Evolutionary conservation across 2,888 invertebrate genomes (phyloP), one percentile per base, ranked within the genome.

Genomic region (Nomada fabriciana): DNA sequence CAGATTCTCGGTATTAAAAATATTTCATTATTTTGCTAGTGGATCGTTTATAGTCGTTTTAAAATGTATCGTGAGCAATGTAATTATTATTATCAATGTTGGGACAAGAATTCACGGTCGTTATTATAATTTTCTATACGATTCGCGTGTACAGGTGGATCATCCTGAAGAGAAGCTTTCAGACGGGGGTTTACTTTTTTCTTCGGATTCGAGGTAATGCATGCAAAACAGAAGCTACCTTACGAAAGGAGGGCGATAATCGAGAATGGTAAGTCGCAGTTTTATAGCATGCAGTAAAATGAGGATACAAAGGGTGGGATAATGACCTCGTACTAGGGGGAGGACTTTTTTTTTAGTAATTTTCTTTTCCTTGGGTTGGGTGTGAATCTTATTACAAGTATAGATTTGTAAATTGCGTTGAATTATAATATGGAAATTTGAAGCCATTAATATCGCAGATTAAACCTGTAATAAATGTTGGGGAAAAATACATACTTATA

Each of bases 151-250:
- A n/a, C 60, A 76, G 79, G 53, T 65, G 52, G 52, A 67, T 13
- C 63, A 59, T 77, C 55, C 43, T 47, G 61, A 67, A 63, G 43
- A 59, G 52, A 52, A 63, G 77, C 60, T 63, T 55, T 57, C 71
- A 63, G 23, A 25, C 61, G 47, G 25, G n/a, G 50, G 43, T 47
- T 57, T 18, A n/a, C 67, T 68, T 85, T 64, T 73, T 73, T 55
- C 36, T 23, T 52, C 50, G 61, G 36, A 60, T 78, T 70, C 20
- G 52, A 43, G 68, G 23, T 83, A 75, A 81, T 61, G 61, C 42
- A 75, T 72, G 63, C 61, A 73, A 82, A 81, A 73, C 65, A 82
- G 57, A 73, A 78, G 36, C 36, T 60, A 67, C 67, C 67, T 59
- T 60, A 53, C 50, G 57, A 73, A 53, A 59, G 55, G 10, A 65